Evolutionary conservation across 92 coral and sea anemone species (phyloP), one percentile per base, ranked within the genome.

Genomic region (Isaurus tuberculatus): DNA sequence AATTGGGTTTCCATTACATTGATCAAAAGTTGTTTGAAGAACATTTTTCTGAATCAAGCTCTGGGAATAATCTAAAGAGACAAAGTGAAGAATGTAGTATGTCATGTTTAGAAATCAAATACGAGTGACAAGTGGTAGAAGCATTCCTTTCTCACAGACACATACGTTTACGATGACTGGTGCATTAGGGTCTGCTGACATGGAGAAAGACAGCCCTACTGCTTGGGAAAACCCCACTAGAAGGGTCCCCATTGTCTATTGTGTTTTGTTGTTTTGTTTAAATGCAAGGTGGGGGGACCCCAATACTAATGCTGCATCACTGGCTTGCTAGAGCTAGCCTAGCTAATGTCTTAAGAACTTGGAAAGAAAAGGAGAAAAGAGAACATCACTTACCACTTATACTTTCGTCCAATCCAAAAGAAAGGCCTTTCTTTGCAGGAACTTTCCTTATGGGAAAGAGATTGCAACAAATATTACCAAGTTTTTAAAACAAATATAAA

Each of bases 401-500:
- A 9, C 15, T 36, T 23, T 14, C 28, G 33, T 48, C 82, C 20
- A 6, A 8, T 40, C 53, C 68, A 77, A 77, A 77, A 17, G 70
- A 77, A 58, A 77, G 82, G 51, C 82, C 57, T 77, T 77, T 77
- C 82, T 77, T 77, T 58, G 82, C 82, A n/a, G 51, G 51, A 29
- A 77, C 30, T 19, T 77, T 57, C 69, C 82, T 72, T 51, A 30
- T n/a, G 44, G 44, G 5, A 40, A 40, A 40, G 44, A 40, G 6
- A 40, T 40, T 40, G 6, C 44, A 40, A 40, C 44, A 40, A 40
- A 13, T 40, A 40, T 40, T 13, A 40, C 10, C 6, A 40, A 40
- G 44, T 13, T 40, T 40, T 36, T 36, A 36, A 36, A 36, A 36
- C n/a, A 36, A 3, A n/a, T 15, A 20, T 26, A 10, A 32, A n/a